Evolutionary conservation across 2,888 invertebrate species (phyloP), one percentile per base, ranked within the genome.

Genomic region (Ephialtes manifestator): DNA sequence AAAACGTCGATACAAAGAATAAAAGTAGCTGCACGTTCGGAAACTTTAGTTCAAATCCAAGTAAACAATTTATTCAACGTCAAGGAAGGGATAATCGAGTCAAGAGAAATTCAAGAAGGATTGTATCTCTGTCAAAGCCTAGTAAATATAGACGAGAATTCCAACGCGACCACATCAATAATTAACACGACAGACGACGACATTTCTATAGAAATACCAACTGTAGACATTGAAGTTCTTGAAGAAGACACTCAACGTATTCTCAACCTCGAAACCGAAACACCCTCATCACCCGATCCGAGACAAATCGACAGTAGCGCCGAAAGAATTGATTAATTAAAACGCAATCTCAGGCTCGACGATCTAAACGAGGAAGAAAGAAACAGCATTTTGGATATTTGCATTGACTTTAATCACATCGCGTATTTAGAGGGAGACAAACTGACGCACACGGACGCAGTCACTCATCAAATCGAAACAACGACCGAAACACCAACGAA

Each of bases 71-170:
- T 5, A 31, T n/a, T n/a, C n/a, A n/a, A n/a, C n/a, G n/a, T n/a
- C n/a, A n/a, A n/a, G n/a, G n/a, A n/a, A n/a, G n/a, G 89, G 28
- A 78, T 87, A 18, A 71, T 83, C 20, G 81, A 85, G 0, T 80
- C 83, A 10, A 82, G 75, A 24, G 24, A 81, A 79, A 68, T 88
- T 15, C 24, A 74, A 1, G 58, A 88, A 15, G 83, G 86, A 4
- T 58, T 88, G 46, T 87, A 82, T 76, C 39, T 89, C 2, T 86
- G 87, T 18, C 87, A 74, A 83, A 79, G 83, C 18, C 43, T 89
- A 15, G 72, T 85, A 43, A 79, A 81, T 55, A 85, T 87, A 3
- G 55, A 86, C 10, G 15, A 70, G 53, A 84, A 87, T 46, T 53
- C 58, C 0, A 55, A 79, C 55, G 79, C 79, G 18, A 55, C 46